phyloP scores from a whole-genome alignment of 2,113 vertebrate genomes.

The Larimichthys polyactis region DNA sequence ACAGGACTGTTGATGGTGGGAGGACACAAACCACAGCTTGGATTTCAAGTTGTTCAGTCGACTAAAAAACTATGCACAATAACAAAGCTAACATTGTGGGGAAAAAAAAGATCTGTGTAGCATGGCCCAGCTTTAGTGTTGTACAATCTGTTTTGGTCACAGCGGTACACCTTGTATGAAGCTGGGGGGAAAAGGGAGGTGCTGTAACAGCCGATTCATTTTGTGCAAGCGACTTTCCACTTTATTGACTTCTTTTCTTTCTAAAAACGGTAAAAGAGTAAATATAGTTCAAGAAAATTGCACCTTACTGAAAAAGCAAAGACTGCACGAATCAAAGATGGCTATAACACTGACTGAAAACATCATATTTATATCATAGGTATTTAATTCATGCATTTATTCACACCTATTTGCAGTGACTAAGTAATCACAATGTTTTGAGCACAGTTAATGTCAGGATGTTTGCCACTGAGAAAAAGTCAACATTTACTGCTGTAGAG shows the following conservation, averaged over 20 bases:
- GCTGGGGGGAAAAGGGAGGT: neutral
- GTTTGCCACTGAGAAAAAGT: neutral
- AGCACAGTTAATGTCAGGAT: neutral
- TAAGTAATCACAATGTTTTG: neutral
- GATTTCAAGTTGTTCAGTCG: constrained; percentile 25
- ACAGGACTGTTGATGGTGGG: neutral
- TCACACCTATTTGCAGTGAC: neutral
- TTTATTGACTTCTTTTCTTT: neutral
- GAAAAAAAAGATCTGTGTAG: constrained; percentile 24
- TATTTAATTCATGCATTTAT: neutral
- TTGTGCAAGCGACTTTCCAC: neutral
- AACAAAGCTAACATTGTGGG: constrained; percentile 18
- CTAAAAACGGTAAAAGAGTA: neutral
- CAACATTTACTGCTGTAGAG: neutral
- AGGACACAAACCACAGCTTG: constrained; percentile 34
- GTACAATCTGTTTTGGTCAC: constrained; percentile 54
- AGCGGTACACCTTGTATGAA: constrained; percentile 14
- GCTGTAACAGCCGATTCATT: neutral
- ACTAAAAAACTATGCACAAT: constrained; percentile 26
- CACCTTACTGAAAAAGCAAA: neutral
- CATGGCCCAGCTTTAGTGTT: neutral
- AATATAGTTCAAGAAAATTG: neutral
- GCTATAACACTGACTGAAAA: neutral
- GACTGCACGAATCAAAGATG: neutral
- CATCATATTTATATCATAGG: neutral